Base-by-base conservation (phyloP, 1,140 invertebrate species). In the Saccostrea echinata region DNA sequence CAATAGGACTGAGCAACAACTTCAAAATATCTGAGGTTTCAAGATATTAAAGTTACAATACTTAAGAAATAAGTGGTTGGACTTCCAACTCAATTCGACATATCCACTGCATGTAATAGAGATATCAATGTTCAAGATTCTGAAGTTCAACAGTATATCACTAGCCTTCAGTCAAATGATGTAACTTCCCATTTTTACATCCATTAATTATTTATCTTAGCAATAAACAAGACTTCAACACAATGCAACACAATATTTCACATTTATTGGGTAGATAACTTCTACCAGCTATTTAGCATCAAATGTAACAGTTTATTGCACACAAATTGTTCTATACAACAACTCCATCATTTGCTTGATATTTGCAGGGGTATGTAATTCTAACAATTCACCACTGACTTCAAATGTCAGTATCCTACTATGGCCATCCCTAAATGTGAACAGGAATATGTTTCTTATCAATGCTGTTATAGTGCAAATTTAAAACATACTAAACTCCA, bases 261-360 rank as follows among this genome's bases (percentile, higher is more conserved):
- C 68, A 76, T 76, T 76, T 76, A 76, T 76, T 76, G 30, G 68
- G 68, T 76, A 76, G 68, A 76, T 33, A 76, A 76, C 68, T 76
- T 76, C 68, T 76, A 76, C 68, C 68, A 18, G 27, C 68, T 76
- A 76, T 76, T 76, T 76, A 76, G 68, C 68, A 76, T 76, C 24
- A 76, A 76, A 76, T 76, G 68, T 76, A 76, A 76, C 68, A 76
- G 68, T 76, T 33, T 76, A 76, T 76, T 76, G 68, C 68, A 76
- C 68, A 76, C 68, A 76, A 76, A 33, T 76, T 76, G 30, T 76
- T 76, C 68, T 76, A 76, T 18, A 76, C 30, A 76, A 76, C 68
- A 76, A 33, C 30, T 76, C 24, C 68, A 76, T 33, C 27, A 76
- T 33, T 76, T 64, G 57, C 57, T 64, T 76, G 13, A 76, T 16